Percentiles rank a stretch among this genome's conserved stretches.
phyloP scores from a whole-genome alignment of 1,140 invertebrate genomes.

The Eriocheir sinensis region DNA sequence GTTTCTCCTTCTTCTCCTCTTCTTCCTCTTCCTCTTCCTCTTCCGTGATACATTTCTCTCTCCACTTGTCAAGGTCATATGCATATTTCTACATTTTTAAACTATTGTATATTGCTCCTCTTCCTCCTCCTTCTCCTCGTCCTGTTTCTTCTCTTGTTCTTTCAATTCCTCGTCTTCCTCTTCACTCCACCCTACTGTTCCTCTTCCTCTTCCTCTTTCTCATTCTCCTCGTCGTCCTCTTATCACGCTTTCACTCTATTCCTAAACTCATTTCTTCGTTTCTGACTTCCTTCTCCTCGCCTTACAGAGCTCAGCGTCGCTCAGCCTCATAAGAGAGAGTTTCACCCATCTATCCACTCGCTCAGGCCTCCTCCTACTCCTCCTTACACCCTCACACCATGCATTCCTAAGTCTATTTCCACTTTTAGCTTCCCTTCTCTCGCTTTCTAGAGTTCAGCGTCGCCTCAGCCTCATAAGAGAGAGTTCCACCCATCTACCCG shows the following conservation, averaged over 20 bases:
- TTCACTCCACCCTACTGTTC: not conserved
- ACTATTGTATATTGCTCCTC: not conserved
- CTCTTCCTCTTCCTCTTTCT: too few relatives aligned
- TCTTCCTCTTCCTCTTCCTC: not conserved
- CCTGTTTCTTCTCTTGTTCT: not conserved
- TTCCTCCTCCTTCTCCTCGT: not conserved
- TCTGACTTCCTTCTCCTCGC: not conserved
- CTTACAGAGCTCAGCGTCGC: not conserved
- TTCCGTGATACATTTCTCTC: slow-evolving; percentile 29
- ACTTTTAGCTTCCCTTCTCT: not conserved
- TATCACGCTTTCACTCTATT: too few relatives aligned
- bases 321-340: not conserved
- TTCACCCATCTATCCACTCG: not conserved
- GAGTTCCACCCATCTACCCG: too few relatives aligned
- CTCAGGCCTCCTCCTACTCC: not conserved
- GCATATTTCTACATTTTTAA: not conserved
- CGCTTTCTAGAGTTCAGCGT: not conserved
- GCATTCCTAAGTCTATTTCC: not conserved
- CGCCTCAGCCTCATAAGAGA: too few relatives aligned
- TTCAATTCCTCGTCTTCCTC: not conserved
- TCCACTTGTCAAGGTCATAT: not conserved
- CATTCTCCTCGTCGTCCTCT: too few relatives aligned
- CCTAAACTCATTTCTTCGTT: not conserved
- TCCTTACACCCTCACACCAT: not conserved
- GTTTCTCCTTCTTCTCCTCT: not conserved